These are phyloP conservation scores for Leistus spinibarbis DNA, from an alignment of 2,888 invertebrate species.

Conservation along the genomic window DNA sequence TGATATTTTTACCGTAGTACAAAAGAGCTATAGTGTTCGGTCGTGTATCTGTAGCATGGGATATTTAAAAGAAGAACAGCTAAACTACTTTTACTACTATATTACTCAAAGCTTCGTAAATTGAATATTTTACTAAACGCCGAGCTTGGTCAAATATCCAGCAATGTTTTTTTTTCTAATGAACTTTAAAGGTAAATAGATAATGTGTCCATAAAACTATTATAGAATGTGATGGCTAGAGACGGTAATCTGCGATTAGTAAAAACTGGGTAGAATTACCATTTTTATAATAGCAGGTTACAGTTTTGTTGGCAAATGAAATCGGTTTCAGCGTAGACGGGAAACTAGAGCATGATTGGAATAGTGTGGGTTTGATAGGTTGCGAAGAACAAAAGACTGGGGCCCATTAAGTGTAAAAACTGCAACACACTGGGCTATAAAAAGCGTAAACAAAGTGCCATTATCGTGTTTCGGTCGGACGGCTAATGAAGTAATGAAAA, in stretches of 20 bases:
- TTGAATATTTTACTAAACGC: too few species aligned
- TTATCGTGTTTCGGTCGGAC: conserved; percentile 29
- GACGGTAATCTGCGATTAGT: neutral
- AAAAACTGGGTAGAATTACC: neutral
- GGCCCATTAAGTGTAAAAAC: conserved; percentile 30
- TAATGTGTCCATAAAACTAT: neutral
- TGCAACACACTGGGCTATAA: conserved; percentile 13
- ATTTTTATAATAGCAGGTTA: neutral
- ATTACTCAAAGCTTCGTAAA: too few species aligned
- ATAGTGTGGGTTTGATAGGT: neutral
- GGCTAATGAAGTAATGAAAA: conserved; percentile 29
- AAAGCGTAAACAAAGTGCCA: conserved; percentile 35
- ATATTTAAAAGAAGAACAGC: too few species aligned
- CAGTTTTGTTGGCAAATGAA: neutral
- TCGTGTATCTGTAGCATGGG: too few species aligned
- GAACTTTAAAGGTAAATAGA: neutral
- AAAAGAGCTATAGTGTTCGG: too few species aligned
- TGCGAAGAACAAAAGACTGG: neutral
- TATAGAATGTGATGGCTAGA: neutral
- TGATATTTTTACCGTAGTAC: too few species aligned
- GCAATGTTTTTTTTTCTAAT: too few species aligned
- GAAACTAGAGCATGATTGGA: neutral
- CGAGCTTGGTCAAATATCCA: too few species aligned
- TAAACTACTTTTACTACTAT: too few species aligned
- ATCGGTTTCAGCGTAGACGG: neutral